Percentiles rank a stretch among this genome's conserved stretches.
These are phyloP conservation scores for Lepus oiostolus DNA, from an alignment of 2,797 vertebrate genomes.

Conservation along the genomic window DNA sequence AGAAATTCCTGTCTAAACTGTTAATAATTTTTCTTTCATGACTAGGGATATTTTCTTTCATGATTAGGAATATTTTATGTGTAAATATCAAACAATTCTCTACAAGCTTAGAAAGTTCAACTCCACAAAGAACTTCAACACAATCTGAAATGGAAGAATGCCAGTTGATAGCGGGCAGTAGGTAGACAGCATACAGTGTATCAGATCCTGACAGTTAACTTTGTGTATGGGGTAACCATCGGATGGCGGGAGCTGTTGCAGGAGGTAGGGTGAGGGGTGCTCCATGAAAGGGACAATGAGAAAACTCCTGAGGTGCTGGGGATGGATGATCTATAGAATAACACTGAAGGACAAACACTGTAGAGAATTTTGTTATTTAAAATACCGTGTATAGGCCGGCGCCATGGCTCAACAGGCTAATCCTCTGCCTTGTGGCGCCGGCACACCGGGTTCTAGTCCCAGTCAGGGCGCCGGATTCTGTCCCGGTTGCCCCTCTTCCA, in stretches of 20 bases:
- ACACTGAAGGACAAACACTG: background rate
- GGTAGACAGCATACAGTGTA: background rate
- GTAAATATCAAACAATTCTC: background rate
- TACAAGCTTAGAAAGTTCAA: background rate
- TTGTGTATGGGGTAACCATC: background rate
- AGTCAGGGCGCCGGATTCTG: too few species aligned
- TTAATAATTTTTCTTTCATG: background rate
- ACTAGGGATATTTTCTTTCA: background rate
- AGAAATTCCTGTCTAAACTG: constrained; percentile 11
- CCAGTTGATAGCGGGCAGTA: background rate
- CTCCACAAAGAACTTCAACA: background rate
- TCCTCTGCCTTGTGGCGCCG: too few species aligned
- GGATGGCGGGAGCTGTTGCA: too few species aligned
- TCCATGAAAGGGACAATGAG: accelerated
- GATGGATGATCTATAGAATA: background rate
- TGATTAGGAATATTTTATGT: background rate
- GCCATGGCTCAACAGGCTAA: too few species aligned
- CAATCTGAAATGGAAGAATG: background rate
- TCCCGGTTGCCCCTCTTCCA: too few species aligned
- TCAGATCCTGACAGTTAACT: background rate
- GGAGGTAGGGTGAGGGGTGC: background rate
- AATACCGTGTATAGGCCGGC: too few species aligned
- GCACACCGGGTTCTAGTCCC: too few species aligned
- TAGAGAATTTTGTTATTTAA: background rate
- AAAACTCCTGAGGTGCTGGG: background rate